Conservation (phyloP, 2,888 invertebrate genomes). For the Eucera pruinosa region DNA sequence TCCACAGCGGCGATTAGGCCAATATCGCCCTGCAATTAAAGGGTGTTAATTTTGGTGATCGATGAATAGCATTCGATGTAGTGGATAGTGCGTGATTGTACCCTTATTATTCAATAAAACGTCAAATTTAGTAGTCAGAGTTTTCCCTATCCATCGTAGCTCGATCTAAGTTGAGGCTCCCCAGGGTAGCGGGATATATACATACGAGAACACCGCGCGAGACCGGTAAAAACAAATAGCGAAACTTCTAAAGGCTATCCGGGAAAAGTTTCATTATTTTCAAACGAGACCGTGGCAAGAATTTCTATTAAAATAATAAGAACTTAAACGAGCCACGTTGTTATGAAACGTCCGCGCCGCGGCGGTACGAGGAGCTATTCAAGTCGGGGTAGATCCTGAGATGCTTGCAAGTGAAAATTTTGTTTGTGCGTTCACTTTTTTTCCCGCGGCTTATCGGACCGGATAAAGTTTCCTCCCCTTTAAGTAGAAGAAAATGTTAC, state of each 20-base stretch:
- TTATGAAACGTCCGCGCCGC: constrained; percentile 30
- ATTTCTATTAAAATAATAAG: constrained; percentile 67
- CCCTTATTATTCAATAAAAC: constrained; percentile 46
- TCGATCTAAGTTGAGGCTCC: constrained; percentile 3
- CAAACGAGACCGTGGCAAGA: constrained; percentile 55
- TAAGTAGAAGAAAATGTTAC: background rate
- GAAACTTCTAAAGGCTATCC: constrained; percentile 57
- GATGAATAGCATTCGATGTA: no score
- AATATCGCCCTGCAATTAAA: no score
- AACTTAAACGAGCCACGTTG: constrained; percentile 42
- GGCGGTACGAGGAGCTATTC: constrained; percentile 28
- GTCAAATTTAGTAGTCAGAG: constrained; percentile 31
- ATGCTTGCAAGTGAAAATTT: constrained; percentile 20
- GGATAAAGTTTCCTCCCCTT: background rate
- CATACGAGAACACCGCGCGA: constrained; percentile 12
- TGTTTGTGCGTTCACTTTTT: constrained; percentile 10
- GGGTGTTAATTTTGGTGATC: no score
- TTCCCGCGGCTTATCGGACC: background rate
- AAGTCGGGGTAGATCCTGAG: constrained; percentile 9
- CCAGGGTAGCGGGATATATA: background rate
- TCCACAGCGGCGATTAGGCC: no score
- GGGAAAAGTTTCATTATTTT: constrained; percentile 66
- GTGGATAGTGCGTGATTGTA: no score
- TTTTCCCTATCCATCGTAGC: constrained; percentile 21
- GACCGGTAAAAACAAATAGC: constrained; percentile 59